phyloP scores from a whole-genome alignment of 1,140 invertebrate genomes.

The Pinna nobilis region DNA sequence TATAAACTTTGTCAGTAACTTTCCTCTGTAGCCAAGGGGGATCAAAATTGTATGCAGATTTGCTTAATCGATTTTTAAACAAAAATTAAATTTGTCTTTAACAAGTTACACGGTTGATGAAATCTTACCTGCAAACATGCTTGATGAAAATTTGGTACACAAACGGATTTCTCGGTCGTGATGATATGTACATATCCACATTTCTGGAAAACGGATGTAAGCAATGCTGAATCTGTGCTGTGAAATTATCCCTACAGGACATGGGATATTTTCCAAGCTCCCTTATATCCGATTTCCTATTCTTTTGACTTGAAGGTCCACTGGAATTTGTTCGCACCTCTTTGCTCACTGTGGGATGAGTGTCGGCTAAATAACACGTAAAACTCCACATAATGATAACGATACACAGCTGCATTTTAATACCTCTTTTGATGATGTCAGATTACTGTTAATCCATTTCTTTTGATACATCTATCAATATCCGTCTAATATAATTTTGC shows the following conservation, averaged over 20 bases:
- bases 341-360: too few relatives aligned
- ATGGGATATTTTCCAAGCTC: constrained; percentile 4
- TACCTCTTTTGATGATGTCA: background rate
- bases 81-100: too few relatives aligned
- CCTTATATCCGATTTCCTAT: background rate
- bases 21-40: too few relatives aligned
- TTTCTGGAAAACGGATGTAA: constrained; percentile 34
- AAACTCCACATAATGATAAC: too few relatives aligned
- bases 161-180: constrained; percentile 24
- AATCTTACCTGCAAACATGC: constrained; percentile 45
- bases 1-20: too few relatives aligned
- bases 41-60: too few relatives aligned
- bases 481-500: too few relatives aligned
- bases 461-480: background rate
- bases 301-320: too few relatives aligned
- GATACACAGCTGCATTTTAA: background rate
- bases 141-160: constrained; percentile 41
- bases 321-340: too few relatives aligned
- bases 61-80: too few relatives aligned
- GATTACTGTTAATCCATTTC: background rate
- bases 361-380: too few relatives aligned
- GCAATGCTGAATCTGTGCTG: constrained; percentile 17
- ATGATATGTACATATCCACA: constrained; percentile 23
- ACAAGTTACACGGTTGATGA: too few relatives aligned
- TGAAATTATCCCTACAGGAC: constrained; percentile 4